Base-by-base conservation (phyloP, 2,888 invertebrate genomes). In the Mesochorus sp. region DNA sequence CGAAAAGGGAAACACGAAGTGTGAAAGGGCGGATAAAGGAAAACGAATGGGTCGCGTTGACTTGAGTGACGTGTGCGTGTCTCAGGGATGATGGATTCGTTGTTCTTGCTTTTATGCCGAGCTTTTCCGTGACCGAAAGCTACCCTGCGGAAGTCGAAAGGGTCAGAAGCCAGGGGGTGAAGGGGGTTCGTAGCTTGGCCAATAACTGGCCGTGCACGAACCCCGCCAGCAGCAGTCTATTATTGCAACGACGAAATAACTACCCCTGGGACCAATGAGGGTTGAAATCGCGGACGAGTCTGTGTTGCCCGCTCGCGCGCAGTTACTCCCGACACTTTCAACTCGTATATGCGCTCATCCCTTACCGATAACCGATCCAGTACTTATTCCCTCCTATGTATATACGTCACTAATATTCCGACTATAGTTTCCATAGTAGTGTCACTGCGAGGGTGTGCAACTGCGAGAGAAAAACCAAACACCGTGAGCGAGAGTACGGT, bases 11-110 rank as follows among this genome's bases (percentile, higher is more conserved):
- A n/a, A 34, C 26, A 47, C 57, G 21, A 24, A 57, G 47, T 6
- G 47, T 47, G 51, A 12, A 19, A 68, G 51, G 34, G 28, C 37
- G 24, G 28, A 66, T 37, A 14, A 64, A 34, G 39, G 59, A 71
- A 66, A 51, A 19, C 59, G n/a, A n/a, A n/a, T n/a, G n/a, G n/a
- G n/a, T 64, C 49, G 70, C 64, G 71, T 76, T 66, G 64, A 66
- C 71, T 79, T 81, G 82, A 87, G 80, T 86, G 87, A 87, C 85
- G 76, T 71, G 84, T 84, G 86, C 86, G 85, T 85, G 86, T 85
- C 83, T 80, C 77, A 64, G 55, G 79, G 80, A 84, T 85, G 87
- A 86, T 83, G 82, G 84, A 87, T 87, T 83, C 79, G 72, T 84
- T 71, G 59, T 66, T 82, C 77, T 77, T 79, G 71, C 77, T 81